Conservation (phyloP, 2,113 vertebrate genomes). For the Micromys minutus region DNA sequence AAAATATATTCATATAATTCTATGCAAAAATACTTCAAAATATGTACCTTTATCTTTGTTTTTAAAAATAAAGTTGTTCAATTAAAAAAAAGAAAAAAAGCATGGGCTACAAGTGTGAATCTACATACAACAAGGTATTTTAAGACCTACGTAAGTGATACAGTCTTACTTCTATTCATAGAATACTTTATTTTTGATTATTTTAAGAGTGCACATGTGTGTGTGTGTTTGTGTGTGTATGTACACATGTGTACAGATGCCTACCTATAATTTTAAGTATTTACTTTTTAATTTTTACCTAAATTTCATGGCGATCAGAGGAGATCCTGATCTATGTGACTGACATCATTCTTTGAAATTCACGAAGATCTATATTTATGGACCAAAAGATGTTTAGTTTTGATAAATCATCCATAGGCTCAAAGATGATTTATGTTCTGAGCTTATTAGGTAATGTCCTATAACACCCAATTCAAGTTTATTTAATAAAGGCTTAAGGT, state of each 20-base stretch:
- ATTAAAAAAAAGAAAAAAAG: too few species aligned
- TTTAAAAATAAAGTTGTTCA: too few species aligned
- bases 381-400: background rate
- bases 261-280: background rate
- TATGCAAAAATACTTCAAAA: too few species aligned
- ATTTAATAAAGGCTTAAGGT: background rate
- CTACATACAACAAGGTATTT: background rate
- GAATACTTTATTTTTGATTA: background rate
- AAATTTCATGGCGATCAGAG: background rate
- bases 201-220: background rate
- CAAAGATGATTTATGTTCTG: background rate
- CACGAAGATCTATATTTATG: background rate
- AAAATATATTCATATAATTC: too few species aligned
- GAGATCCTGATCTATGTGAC: background rate
- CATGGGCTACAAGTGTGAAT: too few species aligned
- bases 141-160: background rate
- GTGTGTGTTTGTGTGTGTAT: background rate
- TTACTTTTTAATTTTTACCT: background rate
- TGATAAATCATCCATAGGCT: background rate
- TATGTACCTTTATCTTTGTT: too few species aligned
- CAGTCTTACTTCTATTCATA: background rate
- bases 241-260: background rate
- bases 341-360: background rate
- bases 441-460: too few species aligned
- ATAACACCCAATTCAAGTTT: background rate